Conservation (phyloP, 2,888 invertebrate species). For the Spilarctia lutea region DNA sequence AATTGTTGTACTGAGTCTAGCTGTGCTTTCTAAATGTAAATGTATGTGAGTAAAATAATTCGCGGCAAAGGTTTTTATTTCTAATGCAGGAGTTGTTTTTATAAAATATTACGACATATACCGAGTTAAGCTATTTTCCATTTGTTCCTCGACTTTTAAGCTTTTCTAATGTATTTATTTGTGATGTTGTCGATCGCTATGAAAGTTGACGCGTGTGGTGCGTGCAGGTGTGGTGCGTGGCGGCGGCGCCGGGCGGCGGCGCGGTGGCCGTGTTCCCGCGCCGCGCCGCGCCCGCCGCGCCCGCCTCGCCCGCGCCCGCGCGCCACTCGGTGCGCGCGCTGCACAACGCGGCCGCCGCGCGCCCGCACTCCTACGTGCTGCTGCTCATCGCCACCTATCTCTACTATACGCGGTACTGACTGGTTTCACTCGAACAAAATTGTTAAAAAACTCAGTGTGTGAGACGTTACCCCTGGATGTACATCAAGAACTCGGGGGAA, state of each 20-base stretch:
- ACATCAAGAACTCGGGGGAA: not conserved
- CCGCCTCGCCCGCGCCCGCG: conserved; percentile 72
- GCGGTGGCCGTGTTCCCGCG: conserved; percentile 78
- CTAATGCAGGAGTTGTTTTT: no score
- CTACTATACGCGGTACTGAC: not conserved
- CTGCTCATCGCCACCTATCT: conserved; percentile 4
- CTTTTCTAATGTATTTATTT: no score
- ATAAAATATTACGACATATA: not conserved
- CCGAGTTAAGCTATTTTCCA: not conserved
- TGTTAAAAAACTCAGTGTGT: not conserved
- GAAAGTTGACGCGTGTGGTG: not conserved
- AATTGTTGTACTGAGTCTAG: no score
- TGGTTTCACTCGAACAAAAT: not conserved
- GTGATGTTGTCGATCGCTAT: no score
- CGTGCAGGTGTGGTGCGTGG: conserved; percentile 74
- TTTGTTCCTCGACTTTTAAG: not conserved
- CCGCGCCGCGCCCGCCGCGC: conserved; percentile 47
- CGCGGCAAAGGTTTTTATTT: no score
- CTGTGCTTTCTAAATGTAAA: no score
- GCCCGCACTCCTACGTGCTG: not conserved
- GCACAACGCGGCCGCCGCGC: conserved; percentile 57
- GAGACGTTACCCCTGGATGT: not conserved
- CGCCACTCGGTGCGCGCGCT: conserved; percentile 69
- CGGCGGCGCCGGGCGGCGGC: conserved; percentile 63
- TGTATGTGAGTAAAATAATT: no score